A percentile compares a stretch with the other conserved stretches of the same genome.
Evolutionary conservation across 2,797 vertebrate genomes (phyloP).

Genomic region (Leptoclinus maculatus): DNA sequence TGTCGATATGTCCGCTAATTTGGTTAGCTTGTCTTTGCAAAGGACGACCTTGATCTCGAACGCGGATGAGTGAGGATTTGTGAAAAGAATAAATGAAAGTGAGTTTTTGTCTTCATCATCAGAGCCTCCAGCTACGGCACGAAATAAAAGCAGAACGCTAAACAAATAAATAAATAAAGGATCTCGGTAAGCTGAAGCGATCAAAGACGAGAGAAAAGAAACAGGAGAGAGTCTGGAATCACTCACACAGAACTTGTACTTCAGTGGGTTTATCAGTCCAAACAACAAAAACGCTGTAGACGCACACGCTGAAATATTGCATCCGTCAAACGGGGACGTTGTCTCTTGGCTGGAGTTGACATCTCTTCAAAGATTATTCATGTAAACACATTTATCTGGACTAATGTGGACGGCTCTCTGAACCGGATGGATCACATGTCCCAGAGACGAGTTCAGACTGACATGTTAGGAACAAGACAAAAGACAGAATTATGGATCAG

Average conservation of each 20-base stretch:
- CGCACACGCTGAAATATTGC: constrained; percentile 42
- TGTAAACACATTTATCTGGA: constrained; percentile 63
- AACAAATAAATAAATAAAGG: background rate
- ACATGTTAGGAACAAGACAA: background rate
- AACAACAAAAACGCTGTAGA: constrained; percentile 28
- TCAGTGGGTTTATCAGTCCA: constrained; percentile 37
- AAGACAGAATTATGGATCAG: background rate
- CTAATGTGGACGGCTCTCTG: constrained; percentile 40
- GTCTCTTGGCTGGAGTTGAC: constrained; percentile 34
- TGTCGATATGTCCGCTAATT: constrained; percentile 39
- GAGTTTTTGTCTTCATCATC: constrained; percentile 13
- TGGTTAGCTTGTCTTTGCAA: constrained; percentile 11
- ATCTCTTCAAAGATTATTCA: constrained; percentile 52
- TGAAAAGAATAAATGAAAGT: constrained; percentile 22
- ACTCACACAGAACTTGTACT: constrained; percentile 17
- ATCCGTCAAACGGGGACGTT: constrained; percentile 43
- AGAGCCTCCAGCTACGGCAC: background rate
- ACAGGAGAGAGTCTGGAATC: constrained; percentile 21
- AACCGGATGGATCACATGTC: constrained; percentile 6
- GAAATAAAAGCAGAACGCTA: constrained; percentile 5
- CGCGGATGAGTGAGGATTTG: constrained; percentile 29
- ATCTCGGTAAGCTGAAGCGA: constrained; percentile 37
- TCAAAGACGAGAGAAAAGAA: constrained; percentile 34
- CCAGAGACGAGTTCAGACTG: background rate
- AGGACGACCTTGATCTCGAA: constrained; percentile 45